Conservation (phyloP, 2,888 invertebrate species). For the Teleiodes luculella region DNA sequence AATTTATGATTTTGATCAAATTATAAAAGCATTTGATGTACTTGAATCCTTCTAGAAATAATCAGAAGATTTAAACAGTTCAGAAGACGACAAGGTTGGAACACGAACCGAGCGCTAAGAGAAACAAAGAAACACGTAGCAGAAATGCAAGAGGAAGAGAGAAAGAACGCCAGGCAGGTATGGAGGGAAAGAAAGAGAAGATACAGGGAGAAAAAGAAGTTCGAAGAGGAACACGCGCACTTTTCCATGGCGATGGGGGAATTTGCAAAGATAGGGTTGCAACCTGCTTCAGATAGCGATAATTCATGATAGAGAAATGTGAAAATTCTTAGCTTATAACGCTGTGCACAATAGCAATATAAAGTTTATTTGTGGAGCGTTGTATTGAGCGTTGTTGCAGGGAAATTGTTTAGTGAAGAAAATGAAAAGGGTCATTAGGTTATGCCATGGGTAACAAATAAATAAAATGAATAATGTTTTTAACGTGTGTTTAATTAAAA, state of each 20-base stretch:
- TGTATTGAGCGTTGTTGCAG: too few species aligned
- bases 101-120: slow-evolving; percentile 1
- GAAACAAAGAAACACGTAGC: slow-evolving; percentile 14
- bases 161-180: slow-evolving; percentile 5
- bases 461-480: too few species aligned
- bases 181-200: slow-evolving; percentile 17
- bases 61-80: slow-evolving; percentile 14
- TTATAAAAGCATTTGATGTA: not conserved
- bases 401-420: too few species aligned
- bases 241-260: slow-evolving; percentile 11
- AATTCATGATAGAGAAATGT: not conserved
- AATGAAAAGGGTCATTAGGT: too few species aligned
- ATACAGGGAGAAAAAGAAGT: slow-evolving; percentile 14
- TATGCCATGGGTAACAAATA: too few species aligned
- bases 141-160: slow-evolving; percentile 9
- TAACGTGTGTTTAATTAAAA: too few species aligned
- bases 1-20: too few species aligned
- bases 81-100: slow-evolving; percentile 15
- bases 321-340: too few species aligned
- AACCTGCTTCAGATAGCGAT: slow-evolving; percentile 11
- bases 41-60: slow-evolving; percentile 12
- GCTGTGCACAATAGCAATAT: too few species aligned
- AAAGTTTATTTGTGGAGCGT: too few species aligned
- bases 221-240: slow-evolving; percentile 15
- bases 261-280: slow-evolving; percentile 16